Conservation (phyloP, 2,113 vertebrate genomes). For the Cervus canadensis region DNA sequence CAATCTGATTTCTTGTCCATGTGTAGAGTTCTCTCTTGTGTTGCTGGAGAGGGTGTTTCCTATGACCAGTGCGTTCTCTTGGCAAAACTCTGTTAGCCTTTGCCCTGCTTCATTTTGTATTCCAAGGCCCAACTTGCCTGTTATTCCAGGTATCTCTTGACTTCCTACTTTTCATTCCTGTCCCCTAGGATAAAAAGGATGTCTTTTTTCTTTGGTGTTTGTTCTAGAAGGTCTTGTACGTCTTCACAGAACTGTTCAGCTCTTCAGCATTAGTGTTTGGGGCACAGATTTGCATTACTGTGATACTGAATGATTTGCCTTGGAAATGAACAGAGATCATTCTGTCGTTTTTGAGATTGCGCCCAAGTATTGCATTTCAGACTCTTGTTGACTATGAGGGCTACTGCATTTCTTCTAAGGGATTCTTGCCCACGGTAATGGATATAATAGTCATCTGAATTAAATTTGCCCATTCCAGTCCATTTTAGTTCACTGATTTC, state of each 20-base stretch:
- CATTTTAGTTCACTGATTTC: neutral
- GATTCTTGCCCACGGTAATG: neutral
- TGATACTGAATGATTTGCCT: neutral
- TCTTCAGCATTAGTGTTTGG: neutral
- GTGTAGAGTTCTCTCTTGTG: neutral
- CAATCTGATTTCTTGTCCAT: neutral
- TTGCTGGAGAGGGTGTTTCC: neutral
- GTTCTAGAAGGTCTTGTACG: neutral
- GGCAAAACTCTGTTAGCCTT: neutral
- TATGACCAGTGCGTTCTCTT: neutral
- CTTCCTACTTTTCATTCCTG: neutral
- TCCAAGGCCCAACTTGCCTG: neutral
- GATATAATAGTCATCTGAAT: neutral
- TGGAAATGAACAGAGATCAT: neutral
- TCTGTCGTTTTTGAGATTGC: neutral
- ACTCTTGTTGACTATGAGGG: neutral
- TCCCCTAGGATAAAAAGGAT: neutral
- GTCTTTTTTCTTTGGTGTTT: neutral
- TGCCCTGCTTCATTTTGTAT: neutral
- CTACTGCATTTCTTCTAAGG: neutral
- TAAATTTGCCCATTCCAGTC: neutral
- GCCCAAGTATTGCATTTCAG: neutral
- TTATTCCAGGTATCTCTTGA: neutral
- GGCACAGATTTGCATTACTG: neutral
- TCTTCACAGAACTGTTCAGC: neutral